A percentile compares a stretch with the other conserved stretches of the same genome.
Conservation (phyloP, 2,888 invertebrate genomes). For the Diogma glabrata region DNA sequence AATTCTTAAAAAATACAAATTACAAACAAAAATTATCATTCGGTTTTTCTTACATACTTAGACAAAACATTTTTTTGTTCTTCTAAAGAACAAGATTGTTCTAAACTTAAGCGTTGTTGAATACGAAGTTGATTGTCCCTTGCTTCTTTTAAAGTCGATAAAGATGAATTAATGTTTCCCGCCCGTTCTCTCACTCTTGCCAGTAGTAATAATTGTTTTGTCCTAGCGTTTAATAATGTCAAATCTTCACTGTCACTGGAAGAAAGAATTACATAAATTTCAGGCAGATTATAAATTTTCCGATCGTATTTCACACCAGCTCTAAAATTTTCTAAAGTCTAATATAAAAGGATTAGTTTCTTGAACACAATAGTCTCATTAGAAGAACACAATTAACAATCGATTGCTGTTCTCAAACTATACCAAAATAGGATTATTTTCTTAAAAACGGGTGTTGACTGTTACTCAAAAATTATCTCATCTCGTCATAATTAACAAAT, state of each 20-base stretch:
- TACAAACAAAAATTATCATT: neutral
- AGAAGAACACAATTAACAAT: no score
- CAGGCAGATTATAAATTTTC: no score
- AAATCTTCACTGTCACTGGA: slow-evolving; percentile 35
- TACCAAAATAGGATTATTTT: no score
- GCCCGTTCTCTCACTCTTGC: slow-evolving; percentile 57
- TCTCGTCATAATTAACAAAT: no score
- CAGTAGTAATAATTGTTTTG: slow-evolving; percentile 60
- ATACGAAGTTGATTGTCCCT: slow-evolving; percentile 62
- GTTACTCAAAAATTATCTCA: no score
- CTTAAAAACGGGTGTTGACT: no score
- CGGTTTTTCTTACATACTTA: slow-evolving; percentile 30
- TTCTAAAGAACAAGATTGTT: slow-evolving; percentile 31
- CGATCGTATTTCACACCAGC: no score
- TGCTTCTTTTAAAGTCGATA: slow-evolving; percentile 59
- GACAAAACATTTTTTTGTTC: slow-evolving; percentile 30
- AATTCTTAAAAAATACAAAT: slow-evolving; percentile 35
- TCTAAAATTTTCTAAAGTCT: no score
- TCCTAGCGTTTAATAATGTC: slow-evolving; percentile 48
- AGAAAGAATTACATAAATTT: neutral
- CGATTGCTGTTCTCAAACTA: no score
- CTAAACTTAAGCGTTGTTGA: slow-evolving; percentile 58
- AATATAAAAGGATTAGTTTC: no score
- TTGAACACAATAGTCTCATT: no score
- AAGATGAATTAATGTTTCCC: slow-evolving; percentile 43